These are phyloP conservation scores for Lophura nycthemera DNA, from an alignment of 2,113 vertebrate species.

Conservation along the genomic window DNA sequence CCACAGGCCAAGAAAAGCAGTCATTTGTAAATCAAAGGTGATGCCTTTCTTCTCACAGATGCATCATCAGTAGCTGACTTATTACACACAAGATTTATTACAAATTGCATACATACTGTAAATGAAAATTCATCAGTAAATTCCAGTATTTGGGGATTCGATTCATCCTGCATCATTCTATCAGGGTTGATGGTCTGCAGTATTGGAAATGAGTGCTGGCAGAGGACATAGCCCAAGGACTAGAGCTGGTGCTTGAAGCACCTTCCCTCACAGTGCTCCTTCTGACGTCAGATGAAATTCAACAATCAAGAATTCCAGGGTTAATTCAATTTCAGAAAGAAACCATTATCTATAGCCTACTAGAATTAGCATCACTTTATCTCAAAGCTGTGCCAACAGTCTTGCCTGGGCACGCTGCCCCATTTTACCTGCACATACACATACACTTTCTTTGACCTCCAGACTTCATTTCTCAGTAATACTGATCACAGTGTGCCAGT, in stretches of 20 bases:
- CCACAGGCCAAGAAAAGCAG: neutral
- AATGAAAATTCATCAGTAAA: neutral
- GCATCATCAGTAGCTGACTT: neutral
- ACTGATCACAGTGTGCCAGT: neutral
- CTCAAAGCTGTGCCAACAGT: neutral
- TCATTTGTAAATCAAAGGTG: neutral
- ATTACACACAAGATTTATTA: neutral
- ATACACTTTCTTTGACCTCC: neutral
- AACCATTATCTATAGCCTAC: neutral
- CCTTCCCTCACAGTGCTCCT: neutral
- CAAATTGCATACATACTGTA: neutral
- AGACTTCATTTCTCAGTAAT: neutral
- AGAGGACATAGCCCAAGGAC: neutral
- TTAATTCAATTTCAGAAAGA: neutral
- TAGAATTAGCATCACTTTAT: neutral
- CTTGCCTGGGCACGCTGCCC: neutral
- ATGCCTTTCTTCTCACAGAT: neutral
- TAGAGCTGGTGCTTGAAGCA: neutral
- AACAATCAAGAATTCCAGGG: neutral
- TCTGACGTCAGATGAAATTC: neutral
- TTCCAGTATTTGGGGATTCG: neutral
- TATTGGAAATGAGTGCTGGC: neutral
- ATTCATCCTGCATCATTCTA: neutral
- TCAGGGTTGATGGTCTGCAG: neutral
- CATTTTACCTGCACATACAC: neutral